Conservation (phyloP, 2,113 vertebrate genomes). For the Ictalurus furcatus region DNA sequence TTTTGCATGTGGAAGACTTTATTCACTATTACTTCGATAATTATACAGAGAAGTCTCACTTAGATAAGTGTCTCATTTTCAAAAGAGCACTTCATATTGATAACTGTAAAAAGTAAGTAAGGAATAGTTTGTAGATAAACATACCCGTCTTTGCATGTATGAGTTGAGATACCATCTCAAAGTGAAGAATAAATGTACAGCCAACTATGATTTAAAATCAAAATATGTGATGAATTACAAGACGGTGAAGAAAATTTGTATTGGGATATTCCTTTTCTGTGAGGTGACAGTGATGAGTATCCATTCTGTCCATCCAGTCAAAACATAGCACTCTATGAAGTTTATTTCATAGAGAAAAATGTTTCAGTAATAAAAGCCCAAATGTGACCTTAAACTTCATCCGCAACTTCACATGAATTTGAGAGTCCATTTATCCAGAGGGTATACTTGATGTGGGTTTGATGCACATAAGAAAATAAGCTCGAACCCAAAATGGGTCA, state of each 20-base stretch:
- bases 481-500: background rate
- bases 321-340: background rate
- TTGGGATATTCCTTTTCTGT: background rate
- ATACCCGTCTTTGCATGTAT: background rate
- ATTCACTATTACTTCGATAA: background rate
- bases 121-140: background rate
- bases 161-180: background rate
- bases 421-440: background rate
- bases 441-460: background rate
- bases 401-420: background rate
- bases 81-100: background rate
- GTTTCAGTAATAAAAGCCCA: background rate
- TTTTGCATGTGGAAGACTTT: too few relatives aligned
- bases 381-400: background rate
- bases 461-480: background rate
- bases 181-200: background rate
- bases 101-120: background rate
- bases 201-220: background rate
- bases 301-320: background rate
- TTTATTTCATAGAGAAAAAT: too few relatives aligned
- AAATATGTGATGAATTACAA: background rate
- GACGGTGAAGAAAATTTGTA: background rate
- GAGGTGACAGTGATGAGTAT: background rate
- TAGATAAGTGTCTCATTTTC: background rate
- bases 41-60: background rate